Evolutionary conservation across 2,113 vertebrate species (phyloP).

Genomic region (Prunella fulvescens): DNA sequence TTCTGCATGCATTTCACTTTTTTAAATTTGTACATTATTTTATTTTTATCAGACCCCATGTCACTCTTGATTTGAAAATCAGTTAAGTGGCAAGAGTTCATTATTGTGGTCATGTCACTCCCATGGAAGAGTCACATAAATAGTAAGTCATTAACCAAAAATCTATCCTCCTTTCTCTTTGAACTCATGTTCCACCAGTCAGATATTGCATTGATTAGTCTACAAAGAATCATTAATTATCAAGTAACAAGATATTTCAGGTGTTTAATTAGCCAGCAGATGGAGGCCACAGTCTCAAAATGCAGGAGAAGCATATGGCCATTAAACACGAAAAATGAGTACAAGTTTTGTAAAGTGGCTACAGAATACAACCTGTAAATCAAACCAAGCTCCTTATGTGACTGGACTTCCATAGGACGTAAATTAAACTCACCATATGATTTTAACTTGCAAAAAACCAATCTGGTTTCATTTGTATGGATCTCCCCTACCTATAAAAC

Average conservation of each 20-base stretch:
- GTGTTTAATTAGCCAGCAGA: conserved; percentile 25
- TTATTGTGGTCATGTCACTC: not conserved
- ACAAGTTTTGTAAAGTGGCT: not conserved
- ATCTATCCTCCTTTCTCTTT: not conserved
- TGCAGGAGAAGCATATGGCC: not conserved
- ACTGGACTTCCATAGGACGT: not conserved
- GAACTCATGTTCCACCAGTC: not conserved
- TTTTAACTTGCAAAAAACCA: not conserved
- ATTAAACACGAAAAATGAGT: conserved; percentile 32
- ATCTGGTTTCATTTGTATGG: not conserved
- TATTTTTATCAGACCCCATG: not conserved
- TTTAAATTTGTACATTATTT: not conserved
- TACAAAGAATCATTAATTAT: conserved; percentile 18
- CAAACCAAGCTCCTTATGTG: not conserved
- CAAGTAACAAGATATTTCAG: conserved; percentile 21
- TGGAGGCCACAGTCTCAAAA: not conserved
- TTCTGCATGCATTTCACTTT: not conserved
- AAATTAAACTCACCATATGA: not conserved
- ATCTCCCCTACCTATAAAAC: not conserved
- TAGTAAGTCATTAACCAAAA: not conserved
- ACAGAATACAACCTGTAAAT: not conserved
- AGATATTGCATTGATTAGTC: not conserved
- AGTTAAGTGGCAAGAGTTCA: not conserved
- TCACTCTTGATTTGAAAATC: not conserved
- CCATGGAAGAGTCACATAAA: not conserved